Base-by-base conservation (phyloP, 2,113 vertebrate genomes). In the Dolichallabes microphthalmus region DNA sequence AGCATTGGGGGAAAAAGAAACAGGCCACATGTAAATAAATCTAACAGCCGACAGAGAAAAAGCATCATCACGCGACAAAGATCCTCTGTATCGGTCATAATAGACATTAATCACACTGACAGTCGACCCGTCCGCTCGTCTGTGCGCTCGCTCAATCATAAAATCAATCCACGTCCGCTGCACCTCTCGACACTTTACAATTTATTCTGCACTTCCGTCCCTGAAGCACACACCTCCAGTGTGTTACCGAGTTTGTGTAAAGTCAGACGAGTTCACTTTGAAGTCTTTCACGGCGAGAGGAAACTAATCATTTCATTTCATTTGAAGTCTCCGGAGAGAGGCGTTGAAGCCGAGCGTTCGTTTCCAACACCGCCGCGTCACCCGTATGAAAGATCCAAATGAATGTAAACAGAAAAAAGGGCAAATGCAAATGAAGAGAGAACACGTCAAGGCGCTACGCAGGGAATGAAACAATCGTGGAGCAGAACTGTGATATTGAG, bases 1-100 rank as follows among this genome's bases (percentile, higher is more conserved):
- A 93, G 95, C 92, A 91, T 27, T n/a, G 60, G 88, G 50, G 39
- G 9, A 27, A 22, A 57, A 61, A 64, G 78, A 55, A 58, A 87
- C 27, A 68, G 32, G 35, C 6, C 22, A 55, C 39, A 81, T 58
- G 57, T 81, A 58, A 75, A 84, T 80, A 74, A 55, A 5, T 22
- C 30, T 6, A 27, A 69, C 8, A 19, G 55, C 30, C 14, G 17
- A 58, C 9, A 78, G 5, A 22, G 55, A 20, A 78, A 78, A 32
- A 5, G 3, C 17, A 3, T 35, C 35, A 60, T 78, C 55, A 60
- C 30, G 30, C 53, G 25, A 81, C 35, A 27, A 30, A 66, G n/a
- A 35, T 32, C 19, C n/a, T 53, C 61, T 13, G 14, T 61, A 71
- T 61, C 17, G 27, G 57, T 57, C n/a, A 50, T 85, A 52, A 69